Evolutionary conservation across 1,140 invertebrate species (phyloP).

Genomic region (Mamestra configurata): DNA sequence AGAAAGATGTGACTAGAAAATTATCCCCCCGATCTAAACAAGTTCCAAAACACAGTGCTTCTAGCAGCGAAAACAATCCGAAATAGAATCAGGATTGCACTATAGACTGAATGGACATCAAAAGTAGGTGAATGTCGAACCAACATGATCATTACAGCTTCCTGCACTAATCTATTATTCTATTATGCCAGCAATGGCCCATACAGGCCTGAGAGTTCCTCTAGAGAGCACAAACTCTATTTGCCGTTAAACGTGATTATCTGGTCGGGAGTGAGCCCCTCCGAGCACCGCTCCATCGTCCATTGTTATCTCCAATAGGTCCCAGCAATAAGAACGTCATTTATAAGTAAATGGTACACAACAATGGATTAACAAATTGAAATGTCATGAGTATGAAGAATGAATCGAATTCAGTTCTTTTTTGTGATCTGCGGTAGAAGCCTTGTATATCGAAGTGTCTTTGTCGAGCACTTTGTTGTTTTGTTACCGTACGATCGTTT

Average conservation of each 20-base stretch:
- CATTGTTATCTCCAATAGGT: slow-evolving; percentile 36
- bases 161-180: slow-evolving; percentile 44
- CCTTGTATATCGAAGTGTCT: slow-evolving; percentile 27
- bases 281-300: slow-evolving; percentile 28
- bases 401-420: slow-evolving; percentile 35
- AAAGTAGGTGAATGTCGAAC: slow-evolving; percentile 25
- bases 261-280: slow-evolving; percentile 21
- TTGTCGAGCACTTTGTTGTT: slow-evolving; percentile 12
- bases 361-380: slow-evolving; percentile 50
- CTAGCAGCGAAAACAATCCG: neutral
- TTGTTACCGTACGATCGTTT: neutral
- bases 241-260: slow-evolving; percentile 48
- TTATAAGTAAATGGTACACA: slow-evolving; percentile 44
- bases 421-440: slow-evolving; percentile 13
- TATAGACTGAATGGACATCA: neutral
- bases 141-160: slow-evolving; percentile 17
- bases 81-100: neutral
- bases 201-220: slow-evolving; percentile 23
- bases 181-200: slow-evolving; percentile 36
- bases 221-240: slow-evolving; percentile 41
- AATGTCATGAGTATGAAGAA: slow-evolving; percentile 46
- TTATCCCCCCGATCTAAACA: neutral
- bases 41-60: neutral
- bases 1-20: neutral
- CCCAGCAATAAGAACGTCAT: slow-evolving; percentile 27